Base-by-base conservation (phyloP, 2,113 vertebrate genomes). In the Taurulus bubalis region DNA sequence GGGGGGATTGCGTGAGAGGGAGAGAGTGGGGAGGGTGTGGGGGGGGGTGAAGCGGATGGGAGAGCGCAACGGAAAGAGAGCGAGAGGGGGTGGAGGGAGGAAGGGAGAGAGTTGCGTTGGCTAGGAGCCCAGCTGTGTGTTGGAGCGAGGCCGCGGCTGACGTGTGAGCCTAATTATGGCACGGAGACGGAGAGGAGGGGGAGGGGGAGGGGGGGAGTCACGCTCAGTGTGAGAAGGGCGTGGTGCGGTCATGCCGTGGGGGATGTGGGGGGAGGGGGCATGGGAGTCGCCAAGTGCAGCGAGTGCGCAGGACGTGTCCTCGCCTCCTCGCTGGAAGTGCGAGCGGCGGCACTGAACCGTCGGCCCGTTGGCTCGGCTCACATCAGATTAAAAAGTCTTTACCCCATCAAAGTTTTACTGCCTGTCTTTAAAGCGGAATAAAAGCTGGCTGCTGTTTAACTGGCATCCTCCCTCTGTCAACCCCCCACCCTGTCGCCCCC, bases 131-230 rank as follows among this genome's bases (percentile, higher is more conserved):
- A 93, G 93, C 93, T 92, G 91, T 93, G 91, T 92, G 90, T 91
- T 93, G 91, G 91, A 92, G 85, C 88, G 80, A 88, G 89, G 92
- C 90, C 85, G 82, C 66, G 82, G 88, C 89, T 94, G 92, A 92
- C 92, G 91, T 92, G 91, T 90, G 89, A 92, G 93, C 86, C 91
- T 92, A 94, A 94, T 94, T 93, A 93, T 92, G 90, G 93, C 91
- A 87, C 80, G 80, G 88, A 91, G 89, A 83, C 87, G 83, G 91
- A 89, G 81, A 83, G 38, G 86, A 72, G 82, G 42, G 85, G 74
- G 90, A 30, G 71, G 79, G 14, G 49, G 36, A 38, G 24, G 79
- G 51, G 65, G 2, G 36, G 15, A 89, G 91, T 89, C 90, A 89
- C 69, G 89, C 89, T 89, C 88, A 84, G 89, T 92, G 91, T 85